Percentiles rank a stretch among this genome's conserved stretches.
These are phyloP conservation scores for Phortica magna DNA, from an alignment of 2,888 invertebrate species.

Conservation along the genomic window DNA sequence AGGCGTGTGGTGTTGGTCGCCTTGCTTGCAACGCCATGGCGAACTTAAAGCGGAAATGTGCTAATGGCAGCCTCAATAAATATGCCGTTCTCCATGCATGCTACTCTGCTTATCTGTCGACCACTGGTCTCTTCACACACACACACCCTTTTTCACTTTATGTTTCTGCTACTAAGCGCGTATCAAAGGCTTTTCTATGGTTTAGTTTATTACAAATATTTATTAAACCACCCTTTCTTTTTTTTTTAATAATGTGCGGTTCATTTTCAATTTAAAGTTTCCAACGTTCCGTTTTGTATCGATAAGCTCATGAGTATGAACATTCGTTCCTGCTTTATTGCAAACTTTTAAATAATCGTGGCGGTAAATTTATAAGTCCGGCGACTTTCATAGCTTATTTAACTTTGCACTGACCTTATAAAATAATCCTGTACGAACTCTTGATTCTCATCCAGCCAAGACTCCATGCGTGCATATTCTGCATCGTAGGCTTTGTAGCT, in stretches of 20 bases:
- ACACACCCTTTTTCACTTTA: too few species aligned
- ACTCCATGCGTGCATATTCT: conserved; percentile 93
- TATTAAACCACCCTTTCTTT: background rate
- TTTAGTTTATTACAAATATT: conserved; percentile 11
- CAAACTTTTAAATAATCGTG: background rate
- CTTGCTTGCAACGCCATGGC: conserved; percentile 56
- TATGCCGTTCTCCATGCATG: conserved; percentile 5
- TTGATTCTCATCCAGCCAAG: conserved; percentile 98
- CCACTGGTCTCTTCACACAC: background rate
- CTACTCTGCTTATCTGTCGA: background rate
- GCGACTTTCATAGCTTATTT: background rate
- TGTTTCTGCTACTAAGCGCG: background rate
- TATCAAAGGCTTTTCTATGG: conserved; percentile 20
- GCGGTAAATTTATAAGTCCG: too few species aligned
- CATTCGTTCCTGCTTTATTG: background rate
- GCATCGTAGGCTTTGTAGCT: conserved; percentile 83
- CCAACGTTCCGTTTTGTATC: background rate
- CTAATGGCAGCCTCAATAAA: conserved; percentile 16
- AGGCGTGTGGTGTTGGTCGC: background rate
- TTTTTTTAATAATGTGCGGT: background rate
- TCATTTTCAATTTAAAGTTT: conserved; percentile 19
- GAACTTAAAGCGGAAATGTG: conserved; percentile 59
- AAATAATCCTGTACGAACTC: conserved; percentile 97
- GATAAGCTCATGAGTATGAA: background rate
- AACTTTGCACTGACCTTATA: conserved; percentile 83